Base-by-base conservation (phyloP, 2,888 invertebrate genomes). In the Drosophila yooni region DNA sequence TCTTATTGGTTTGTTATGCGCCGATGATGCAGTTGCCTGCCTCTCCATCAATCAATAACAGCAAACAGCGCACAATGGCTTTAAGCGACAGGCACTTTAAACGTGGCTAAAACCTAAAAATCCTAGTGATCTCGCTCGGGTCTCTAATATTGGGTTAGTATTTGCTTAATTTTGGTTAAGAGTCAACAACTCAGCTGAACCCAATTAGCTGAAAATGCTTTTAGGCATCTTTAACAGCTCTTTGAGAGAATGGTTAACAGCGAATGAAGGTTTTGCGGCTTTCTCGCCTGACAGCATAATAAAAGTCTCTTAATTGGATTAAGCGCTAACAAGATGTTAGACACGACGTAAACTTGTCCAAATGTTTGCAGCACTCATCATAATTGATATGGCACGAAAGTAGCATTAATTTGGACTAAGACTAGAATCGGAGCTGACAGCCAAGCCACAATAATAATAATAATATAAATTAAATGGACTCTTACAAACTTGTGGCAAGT, bases 1-100 rank as follows among this genome's bases (percentile, higher is more conserved):
- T 87, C 90, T 89, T 89, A 91, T 91, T 90, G 91, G 82, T 90
- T 91, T 85, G 82, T 88, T 91, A 90, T 85, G 74, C 67, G 29
- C 27, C 69, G 46, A 46, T 63, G 61, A 66, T 52, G 61, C 64
- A 69, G 63, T 64, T 70, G 61, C 71, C 65, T 81, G 18, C 31
- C 31, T 57, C 56, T 57, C 15, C 27, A 51, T 64, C 64, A 83
- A 84, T 81, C 83, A 74, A 83, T 88, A 63, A 21, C 34, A 34
- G 13, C 25, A 18, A 33, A 33, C 36, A 2, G 34, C 13, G 50
- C 7, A 33, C 43, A 29, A 31, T 29, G 10, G 8, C 46, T 43
- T 87, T 79, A 71, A 84, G 67, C 38, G n/a, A 25, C 15, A 21
- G 18, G 11, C 79, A 63, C 60, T 88, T 85, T 73, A 82, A 80